phyloP scores from a whole-genome alignment of 2,113 vertebrate genomes.

The Dascyllus trimaculatus region DNA sequence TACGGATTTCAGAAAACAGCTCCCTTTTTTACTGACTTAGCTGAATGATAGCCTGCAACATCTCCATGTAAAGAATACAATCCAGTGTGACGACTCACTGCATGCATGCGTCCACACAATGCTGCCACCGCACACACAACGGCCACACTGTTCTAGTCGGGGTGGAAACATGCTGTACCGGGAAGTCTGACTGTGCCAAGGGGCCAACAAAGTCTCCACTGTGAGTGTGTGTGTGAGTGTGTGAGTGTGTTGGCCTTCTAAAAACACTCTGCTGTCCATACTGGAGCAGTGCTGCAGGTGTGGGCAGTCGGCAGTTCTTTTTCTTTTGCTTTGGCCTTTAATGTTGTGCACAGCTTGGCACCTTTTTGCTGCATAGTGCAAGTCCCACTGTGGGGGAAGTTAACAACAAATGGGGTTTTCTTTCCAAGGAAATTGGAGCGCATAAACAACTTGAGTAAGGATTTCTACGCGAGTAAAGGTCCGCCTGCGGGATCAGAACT shows the following conservation, averaged over 20 bases:
- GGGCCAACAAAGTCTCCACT: constrained; percentile 70
- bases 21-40: background rate
- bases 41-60: constrained; percentile 27
- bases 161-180: constrained; percentile 70
- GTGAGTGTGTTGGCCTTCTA: constrained; percentile 24
- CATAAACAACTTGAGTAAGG: background rate
- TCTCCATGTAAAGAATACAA: constrained; percentile 48
- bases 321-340: constrained; percentile 21
- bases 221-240: constrained; percentile 47
- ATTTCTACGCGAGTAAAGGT: constrained; percentile 13
- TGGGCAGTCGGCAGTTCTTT: constrained; percentile 26
- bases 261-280: constrained; percentile 50
- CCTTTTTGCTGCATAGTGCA: constrained; percentile 38
- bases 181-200: constrained; percentile 60
- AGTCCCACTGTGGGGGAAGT: constrained; percentile 35
- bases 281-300: constrained; percentile 46
- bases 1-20: background rate
- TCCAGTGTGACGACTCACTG: constrained; percentile 52
- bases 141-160: constrained; percentile 66
- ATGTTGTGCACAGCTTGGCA: constrained; percentile 47
- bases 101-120: constrained; percentile 62
- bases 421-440: constrained; percentile 39
- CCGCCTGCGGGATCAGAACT: constrained; percentile 13
- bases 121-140: constrained; percentile 54
- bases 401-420: constrained; percentile 29